phyloP scores from a whole-genome alignment of 2,113 vertebrate genomes.

The Mobula birostris region DNA sequence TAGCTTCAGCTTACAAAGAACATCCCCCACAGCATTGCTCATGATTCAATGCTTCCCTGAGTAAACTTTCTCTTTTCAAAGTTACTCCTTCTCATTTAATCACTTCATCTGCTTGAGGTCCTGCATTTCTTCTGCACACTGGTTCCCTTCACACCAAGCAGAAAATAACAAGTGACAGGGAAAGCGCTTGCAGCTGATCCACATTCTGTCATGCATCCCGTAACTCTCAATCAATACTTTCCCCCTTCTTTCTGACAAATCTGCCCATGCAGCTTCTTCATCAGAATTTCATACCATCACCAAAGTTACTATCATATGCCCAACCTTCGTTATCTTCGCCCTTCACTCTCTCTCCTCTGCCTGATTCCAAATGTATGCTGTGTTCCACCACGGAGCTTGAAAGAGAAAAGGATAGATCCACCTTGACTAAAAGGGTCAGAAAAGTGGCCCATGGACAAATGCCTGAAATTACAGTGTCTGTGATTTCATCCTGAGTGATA shows the following conservation, averaged over 20 bases:
- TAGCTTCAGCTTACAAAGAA: not conserved
- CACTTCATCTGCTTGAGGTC: not conserved
- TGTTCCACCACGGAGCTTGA: not conserved
- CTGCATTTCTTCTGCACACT: not conserved
- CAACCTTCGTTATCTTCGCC: not conserved
- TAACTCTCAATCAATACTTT: not conserved
- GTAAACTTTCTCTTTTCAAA: not conserved
- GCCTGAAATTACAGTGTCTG: not conserved
- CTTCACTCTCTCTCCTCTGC: not conserved
- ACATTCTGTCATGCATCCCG: not conserved
- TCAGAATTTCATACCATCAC: not conserved
- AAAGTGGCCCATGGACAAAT: not conserved
- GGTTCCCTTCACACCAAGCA: not conserved
- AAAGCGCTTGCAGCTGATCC: not conserved
- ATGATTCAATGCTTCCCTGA: not conserved
- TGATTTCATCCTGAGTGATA: not conserved
- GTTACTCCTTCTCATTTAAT: not conserved
- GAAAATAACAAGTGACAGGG: not conserved
- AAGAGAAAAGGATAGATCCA: not conserved
- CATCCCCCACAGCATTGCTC: not conserved
- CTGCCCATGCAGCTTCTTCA: not conserved
- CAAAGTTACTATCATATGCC: not conserved
- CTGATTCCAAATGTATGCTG: not conserved
- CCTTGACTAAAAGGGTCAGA: not conserved
- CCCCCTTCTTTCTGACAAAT: not conserved